Conservation (phyloP, 1,140 invertebrate species). For the Trichoplusia ni region DNA sequence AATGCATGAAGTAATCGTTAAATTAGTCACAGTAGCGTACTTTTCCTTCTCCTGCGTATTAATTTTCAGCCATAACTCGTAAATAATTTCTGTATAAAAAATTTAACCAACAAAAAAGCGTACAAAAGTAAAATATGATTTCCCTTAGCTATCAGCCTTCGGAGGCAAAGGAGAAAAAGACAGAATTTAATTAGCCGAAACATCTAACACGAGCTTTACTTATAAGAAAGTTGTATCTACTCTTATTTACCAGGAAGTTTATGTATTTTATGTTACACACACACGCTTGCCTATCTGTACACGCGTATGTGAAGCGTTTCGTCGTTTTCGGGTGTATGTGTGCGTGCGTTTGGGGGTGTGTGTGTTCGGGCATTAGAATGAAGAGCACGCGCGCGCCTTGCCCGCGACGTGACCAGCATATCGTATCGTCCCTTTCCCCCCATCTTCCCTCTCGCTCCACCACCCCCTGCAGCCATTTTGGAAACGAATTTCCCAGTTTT, state of each 20-base stretch:
- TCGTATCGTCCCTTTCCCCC: constrained; percentile 75
- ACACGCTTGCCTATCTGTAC: constrained; percentile 45
- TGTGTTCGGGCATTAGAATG: constrained; percentile 76
- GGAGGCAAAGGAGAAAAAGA: constrained; percentile 65
- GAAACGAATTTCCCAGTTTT: constrained; percentile 76
- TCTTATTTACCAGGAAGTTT: constrained; percentile 79
- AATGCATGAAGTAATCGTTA: too few relatives aligned
- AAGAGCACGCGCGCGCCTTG: constrained; percentile 75
- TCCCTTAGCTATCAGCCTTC: constrained; percentile 57
- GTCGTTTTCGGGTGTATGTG: constrained; percentile 54
- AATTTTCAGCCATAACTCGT: not conserved
- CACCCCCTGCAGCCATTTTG: constrained; percentile 78
- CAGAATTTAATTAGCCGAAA: constrained; percentile 76
- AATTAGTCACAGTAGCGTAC: too few relatives aligned
- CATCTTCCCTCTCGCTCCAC: constrained; percentile 68
- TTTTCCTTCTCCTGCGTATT: too few relatives aligned
- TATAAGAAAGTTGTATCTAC: constrained; percentile 74
- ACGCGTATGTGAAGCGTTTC: constrained; percentile 63
- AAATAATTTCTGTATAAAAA: not conserved
- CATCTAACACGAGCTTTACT: constrained; percentile 55
- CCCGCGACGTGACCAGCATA: constrained; percentile 78
- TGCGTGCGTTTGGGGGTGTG: constrained; percentile 56
- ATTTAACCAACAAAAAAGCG: not conserved
- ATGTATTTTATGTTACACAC: constrained; percentile 69
- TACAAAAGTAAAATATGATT: constrained; percentile 59